phyloP scores from a whole-genome alignment of 2,888 invertebrate genomes.

The Griposia aprilina region DNA sequence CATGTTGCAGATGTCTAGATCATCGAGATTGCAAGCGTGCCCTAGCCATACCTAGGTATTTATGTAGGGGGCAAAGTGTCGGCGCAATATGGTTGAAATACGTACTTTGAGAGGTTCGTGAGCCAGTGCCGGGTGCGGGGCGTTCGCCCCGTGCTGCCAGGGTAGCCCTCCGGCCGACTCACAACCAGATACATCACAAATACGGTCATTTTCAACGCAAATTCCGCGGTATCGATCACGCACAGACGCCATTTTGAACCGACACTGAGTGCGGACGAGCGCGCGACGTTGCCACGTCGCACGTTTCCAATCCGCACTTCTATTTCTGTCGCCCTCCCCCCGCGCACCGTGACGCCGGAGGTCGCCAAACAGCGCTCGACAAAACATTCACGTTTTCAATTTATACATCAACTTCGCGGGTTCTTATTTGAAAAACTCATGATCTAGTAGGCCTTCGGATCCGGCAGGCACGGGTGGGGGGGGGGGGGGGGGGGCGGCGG shows the following conservation, averaged over 20 bases:
- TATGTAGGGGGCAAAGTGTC: conserved; percentile 81
- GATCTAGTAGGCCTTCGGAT: conserved; percentile 79
- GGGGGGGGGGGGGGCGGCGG: conserved; percentile 54
- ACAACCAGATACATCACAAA: conserved; percentile 88
- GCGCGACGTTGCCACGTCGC: conserved; percentile 90
- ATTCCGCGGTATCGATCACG: conserved; percentile 90
- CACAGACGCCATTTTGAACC: conserved; percentile 90
- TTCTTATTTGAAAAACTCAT: conserved; percentile 79
- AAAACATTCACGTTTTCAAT: conserved; percentile 85
- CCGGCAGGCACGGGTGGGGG: conserved; percentile 50
- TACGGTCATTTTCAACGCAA: conserved; percentile 87
- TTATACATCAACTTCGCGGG: conserved; percentile 74
- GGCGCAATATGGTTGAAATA: conserved; percentile 89
- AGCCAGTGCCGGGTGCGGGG: conserved; percentile 83
- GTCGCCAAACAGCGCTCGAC: conserved; percentile 84
- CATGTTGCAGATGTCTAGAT: conserved; percentile 79
- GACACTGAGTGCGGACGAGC: conserved; percentile 85
- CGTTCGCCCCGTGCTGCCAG: conserved; percentile 84
- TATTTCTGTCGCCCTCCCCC: conserved; percentile 85
- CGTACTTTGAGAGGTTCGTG: conserved; percentile 88
- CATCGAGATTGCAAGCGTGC: conserved; percentile 75
- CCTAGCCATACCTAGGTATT: conserved; percentile 81
- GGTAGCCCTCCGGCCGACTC: conserved; percentile 87
- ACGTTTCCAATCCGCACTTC: conserved; percentile 86
- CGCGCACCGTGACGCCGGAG: conserved; percentile 79